Conservation (phyloP, 1,140 invertebrate genomes). For the Parapsyche elsis region DNA sequence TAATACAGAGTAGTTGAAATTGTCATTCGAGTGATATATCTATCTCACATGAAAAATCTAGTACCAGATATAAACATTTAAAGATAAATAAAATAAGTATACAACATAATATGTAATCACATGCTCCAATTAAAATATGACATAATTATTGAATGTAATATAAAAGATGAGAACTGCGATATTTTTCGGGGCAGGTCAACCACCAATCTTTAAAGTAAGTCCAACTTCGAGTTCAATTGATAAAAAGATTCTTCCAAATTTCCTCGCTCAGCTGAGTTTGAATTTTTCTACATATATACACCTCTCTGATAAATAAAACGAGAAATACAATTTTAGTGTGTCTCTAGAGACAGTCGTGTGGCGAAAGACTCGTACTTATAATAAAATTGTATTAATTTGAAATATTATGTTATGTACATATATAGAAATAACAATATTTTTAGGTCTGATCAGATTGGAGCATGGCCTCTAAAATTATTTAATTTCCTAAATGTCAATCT, state of each 20-base stretch:
- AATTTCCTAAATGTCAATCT: no score
- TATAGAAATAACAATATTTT: not conserved
- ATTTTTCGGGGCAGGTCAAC: not conserved
- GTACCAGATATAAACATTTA: no score
- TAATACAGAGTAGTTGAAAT: no score
- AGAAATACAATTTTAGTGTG: not conserved
- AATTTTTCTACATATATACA: slow-evolving; percentile 15
- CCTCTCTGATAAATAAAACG: slow-evolving; percentile 27
- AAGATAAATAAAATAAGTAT: not conserved
- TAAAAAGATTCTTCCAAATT: slow-evolving; percentile 49
- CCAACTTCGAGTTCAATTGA: not conserved
- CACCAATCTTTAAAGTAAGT: not conserved
- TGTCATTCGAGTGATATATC: no score
- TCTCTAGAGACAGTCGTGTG: not conserved
- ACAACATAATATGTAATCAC: not conserved
- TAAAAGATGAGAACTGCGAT: not conserved
- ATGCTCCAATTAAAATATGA: slow-evolving; percentile 10
- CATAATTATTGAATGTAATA: not conserved
- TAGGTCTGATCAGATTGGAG: not conserved
- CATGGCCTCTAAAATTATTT: not conserved
- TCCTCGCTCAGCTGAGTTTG: slow-evolving; percentile 46
- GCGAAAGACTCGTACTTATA: not conserved
- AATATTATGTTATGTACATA: no score
- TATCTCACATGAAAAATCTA: no score
- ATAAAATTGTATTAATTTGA: no score